Evolutionary conservation across 37 sponge, comb jelly and placozoan species (phyloP).

Genomic region (Cliona cf. orientalis): DNA sequence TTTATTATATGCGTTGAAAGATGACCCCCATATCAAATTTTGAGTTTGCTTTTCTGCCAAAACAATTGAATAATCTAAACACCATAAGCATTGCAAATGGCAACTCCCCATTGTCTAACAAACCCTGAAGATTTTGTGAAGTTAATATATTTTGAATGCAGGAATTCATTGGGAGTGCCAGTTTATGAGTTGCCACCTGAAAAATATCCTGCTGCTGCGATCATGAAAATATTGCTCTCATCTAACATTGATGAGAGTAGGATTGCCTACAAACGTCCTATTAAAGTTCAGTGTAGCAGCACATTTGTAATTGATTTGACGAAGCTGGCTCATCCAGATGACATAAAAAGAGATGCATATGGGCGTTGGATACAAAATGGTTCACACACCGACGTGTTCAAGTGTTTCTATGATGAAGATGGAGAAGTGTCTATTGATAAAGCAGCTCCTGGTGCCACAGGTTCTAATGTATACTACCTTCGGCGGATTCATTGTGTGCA

Average conservation of each 20-base stretch:
- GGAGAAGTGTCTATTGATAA: conserved; percentile 39
- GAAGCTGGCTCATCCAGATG: conserved; percentile 32
- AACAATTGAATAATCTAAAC: no score
- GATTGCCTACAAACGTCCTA: conserved; percentile 24
- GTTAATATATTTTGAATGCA: no score
- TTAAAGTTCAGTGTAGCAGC: background rate
- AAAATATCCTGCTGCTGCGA: conserved; percentile 31
- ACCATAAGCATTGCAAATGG: no score
- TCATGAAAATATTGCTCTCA: conserved; percentile 35
- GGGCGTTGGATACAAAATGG: conserved; percentile 48
- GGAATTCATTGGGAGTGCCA: no score
- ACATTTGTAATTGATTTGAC: conserved; percentile 42
- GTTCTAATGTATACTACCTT: conserved; percentile 35
- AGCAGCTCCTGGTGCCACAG: conserved; percentile 46
- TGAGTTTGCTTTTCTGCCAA: no score
- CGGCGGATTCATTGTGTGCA: conserved; percentile 47
- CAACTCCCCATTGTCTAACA: no score
- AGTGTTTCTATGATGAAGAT: background rate
- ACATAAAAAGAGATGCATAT: conserved; percentile 54
- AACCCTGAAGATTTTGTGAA: no score
- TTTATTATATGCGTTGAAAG: no score
- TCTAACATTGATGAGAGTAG: conserved; percentile 16
- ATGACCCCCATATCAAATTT: no score
- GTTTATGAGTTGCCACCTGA: conserved; percentile 40
- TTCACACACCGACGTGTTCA: conserved; percentile 18